Conservation (phyloP, 2,888 invertebrate species). For the Thymelicus acteon region DNA sequence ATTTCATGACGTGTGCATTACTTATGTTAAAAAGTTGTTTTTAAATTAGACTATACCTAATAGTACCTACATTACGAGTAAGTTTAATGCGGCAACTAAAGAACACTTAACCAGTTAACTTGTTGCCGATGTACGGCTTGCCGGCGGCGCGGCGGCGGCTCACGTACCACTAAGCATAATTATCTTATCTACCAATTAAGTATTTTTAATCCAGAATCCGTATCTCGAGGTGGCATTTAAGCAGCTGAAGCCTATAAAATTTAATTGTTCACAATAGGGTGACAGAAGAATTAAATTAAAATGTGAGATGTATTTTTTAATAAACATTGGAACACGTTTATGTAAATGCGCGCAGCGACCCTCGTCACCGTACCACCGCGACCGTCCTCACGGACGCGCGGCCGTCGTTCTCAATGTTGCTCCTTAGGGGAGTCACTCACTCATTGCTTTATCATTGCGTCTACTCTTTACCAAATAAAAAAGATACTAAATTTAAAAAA, state of each 20-base stretch:
- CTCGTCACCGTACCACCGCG: constrained; percentile 43
- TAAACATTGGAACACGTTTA: constrained; percentile 50
- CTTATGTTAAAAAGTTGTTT: too few relatives aligned
- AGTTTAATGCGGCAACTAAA: not conserved
- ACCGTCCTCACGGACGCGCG: too few relatives aligned
- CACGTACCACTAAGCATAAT: not conserved
- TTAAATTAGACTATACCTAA: too few relatives aligned
- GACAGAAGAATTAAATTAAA: constrained; percentile 34
- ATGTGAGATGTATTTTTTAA: constrained; percentile 37
- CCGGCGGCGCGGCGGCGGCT: too few relatives aligned
- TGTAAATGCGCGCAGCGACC: constrained; percentile 45
- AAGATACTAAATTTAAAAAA: too few relatives aligned
- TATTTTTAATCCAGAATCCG: constrained; percentile 14
- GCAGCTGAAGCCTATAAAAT: constrained; percentile 31
- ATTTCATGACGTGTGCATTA: too few relatives aligned
- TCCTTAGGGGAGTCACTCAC: constrained; percentile 15
- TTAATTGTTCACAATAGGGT: constrained; percentile 32
- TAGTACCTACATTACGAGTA: not conserved
- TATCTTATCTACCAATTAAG: constrained; percentile 29
- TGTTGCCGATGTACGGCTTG: not conserved
- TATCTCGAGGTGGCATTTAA: constrained; percentile 23
- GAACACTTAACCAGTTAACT: constrained; percentile 2
- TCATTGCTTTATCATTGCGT: not conserved
- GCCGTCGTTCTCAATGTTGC: not conserved
- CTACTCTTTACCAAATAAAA: too few relatives aligned